Conservation (phyloP, 2,888 invertebrate genomes). For the Meiosimyza decipiens region DNA sequence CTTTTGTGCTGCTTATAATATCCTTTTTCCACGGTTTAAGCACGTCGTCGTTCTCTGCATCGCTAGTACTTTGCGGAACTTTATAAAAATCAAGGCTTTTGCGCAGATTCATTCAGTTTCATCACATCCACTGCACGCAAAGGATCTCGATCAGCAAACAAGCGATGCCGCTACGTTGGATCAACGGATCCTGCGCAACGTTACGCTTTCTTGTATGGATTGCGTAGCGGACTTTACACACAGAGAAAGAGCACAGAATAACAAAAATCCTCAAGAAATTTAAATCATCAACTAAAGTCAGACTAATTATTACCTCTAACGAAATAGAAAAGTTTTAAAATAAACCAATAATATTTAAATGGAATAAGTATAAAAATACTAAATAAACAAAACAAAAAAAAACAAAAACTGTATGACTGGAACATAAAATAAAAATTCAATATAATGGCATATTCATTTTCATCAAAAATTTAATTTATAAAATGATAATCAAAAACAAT, state of each 20-base stretch:
- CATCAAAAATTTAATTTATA: slow-evolving; percentile 10
- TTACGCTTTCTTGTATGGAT: slow-evolving; percentile 46
- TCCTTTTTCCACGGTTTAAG: neutral
- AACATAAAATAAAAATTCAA: slow-evolving; percentile 23
- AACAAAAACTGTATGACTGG: slow-evolving; percentile 21
- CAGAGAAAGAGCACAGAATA: slow-evolving; percentile 19
- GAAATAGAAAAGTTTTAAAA: slow-evolving; percentile 33
- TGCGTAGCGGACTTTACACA: slow-evolving; percentile 21
- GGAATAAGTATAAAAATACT: slow-evolving; percentile 5
- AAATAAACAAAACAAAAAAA: slow-evolving; percentile 18
- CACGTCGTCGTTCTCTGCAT: slow-evolving; percentile 32
- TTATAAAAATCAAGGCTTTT: slow-evolving; percentile 57
- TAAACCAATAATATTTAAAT: slow-evolving; percentile 23
- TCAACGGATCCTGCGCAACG: slow-evolving; percentile 34
- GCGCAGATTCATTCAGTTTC: slow-evolving; percentile 64
- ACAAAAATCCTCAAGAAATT: slow-evolving; percentile 14
- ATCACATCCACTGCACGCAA: slow-evolving; percentile 60
- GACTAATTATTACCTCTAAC: slow-evolving; percentile 51
- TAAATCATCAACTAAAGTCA: slow-evolving; percentile 55
- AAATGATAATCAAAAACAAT: slow-evolving; percentile 25
- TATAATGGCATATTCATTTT: neutral
- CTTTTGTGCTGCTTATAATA: slow-evolving; percentile 28
- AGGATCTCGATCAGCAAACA: slow-evolving; percentile 49
- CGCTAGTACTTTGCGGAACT: slow-evolving; percentile 29
- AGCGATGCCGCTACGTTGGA: slow-evolving; percentile 42